phyloP scores from a whole-genome alignment of 2,113 vertebrate genomes.

The Deroptyus accipitrinus region DNA sequence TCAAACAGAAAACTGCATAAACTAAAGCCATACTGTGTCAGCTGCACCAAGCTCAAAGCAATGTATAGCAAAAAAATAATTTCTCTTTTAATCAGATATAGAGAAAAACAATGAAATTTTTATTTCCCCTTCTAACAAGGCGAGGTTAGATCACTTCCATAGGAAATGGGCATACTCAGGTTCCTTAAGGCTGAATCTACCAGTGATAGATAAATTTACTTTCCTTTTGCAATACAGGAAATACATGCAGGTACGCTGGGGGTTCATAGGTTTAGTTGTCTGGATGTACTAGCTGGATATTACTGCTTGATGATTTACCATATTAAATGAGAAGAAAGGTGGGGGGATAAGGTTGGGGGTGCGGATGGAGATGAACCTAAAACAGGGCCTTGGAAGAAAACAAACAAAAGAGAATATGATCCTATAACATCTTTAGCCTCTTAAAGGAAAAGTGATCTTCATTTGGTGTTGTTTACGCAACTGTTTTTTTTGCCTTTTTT shows the following conservation, averaged over 20 bases:
- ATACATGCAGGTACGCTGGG: neutral
- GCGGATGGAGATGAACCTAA: neutral
- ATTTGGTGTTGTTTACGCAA: neutral
- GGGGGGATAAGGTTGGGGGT: neutral
- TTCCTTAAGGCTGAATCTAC: neutral
- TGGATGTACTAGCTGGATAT: neutral
- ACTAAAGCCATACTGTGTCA: neutral
- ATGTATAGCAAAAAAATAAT: neutral
- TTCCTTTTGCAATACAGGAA: neutral
- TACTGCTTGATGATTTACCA: neutral
- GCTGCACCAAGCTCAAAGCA: neutral
- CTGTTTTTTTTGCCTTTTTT: fast-evolving
- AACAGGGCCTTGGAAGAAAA: neutral
- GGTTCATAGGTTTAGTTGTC: neutral
- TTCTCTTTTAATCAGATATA: neutral
- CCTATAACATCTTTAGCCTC: neutral
- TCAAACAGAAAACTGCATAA: neutral
- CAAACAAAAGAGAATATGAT: neutral
- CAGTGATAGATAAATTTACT: neutral
- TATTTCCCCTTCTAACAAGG: neutral
- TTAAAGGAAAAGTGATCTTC: neutral
- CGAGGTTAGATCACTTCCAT: neutral
- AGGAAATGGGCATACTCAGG: neutral
- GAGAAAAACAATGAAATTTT: neutral
- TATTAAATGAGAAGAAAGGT: neutral